Evolutionary conservation across 2,797 vertebrate genomes (phyloP).

Genomic region (Hydrocynus forskahlii): DNA sequence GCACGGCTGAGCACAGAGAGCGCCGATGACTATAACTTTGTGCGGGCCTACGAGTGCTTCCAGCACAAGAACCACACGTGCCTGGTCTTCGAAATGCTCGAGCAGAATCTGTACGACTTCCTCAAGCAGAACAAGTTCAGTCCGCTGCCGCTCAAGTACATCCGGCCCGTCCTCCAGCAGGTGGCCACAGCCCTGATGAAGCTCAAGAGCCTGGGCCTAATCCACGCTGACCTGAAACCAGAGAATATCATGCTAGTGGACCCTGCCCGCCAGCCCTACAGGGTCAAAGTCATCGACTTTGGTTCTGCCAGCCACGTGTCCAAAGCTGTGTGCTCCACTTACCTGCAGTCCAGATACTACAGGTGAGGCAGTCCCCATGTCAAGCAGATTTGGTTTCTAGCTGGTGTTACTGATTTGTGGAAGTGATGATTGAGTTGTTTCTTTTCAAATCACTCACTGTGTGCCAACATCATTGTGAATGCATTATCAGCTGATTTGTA

Average conservation of each 20-base stretch:
- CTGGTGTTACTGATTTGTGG: not conserved
- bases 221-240: conserved; percentile 97
- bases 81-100: conserved; percentile 99
- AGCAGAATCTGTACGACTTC: conserved; percentile 99
- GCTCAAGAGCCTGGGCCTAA: conserved; percentile 95
- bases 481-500: conserved; percentile 19
- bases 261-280: conserved; percentile 93
- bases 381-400: not conserved
- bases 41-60: conserved; percentile 97
- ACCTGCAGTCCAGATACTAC: conserved; percentile 98
- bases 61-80: conserved; percentile 99
- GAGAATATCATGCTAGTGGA: conserved; percentile 99
- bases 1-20: conserved; percentile 96
- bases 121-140: conserved; percentile 99
- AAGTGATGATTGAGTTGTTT: not conserved
- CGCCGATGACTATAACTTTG: conserved; percentile 98
- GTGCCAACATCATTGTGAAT: not conserved
- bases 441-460: conserved; percentile 1
- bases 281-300: conserved; percentile 99
- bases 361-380: conserved; percentile 80
- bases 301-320: conserved; percentile 98
- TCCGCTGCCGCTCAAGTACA: conserved; percentile 95
- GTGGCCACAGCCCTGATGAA: conserved; percentile 98
- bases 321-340: conserved; percentile 98
- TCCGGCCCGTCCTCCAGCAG: conserved; percentile 96